phyloP scores from a whole-genome alignment of 2,797 vertebrate species.

The Buphagus erythrorhynchus region DNA sequence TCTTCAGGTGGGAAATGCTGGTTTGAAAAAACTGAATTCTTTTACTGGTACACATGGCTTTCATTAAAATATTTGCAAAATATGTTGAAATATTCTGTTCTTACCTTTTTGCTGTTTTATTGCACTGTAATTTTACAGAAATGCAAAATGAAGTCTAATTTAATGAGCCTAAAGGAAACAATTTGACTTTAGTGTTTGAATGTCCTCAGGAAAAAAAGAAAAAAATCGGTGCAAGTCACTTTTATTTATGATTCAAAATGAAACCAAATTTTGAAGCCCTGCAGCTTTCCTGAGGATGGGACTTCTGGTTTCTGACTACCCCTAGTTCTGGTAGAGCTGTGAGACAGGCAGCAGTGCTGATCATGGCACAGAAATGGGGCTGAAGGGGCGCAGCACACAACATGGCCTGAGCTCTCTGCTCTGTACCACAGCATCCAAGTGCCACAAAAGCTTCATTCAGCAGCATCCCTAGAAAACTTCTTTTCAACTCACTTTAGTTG shows the following conservation, averaged over 20 bases:
- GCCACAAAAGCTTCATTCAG: background rate
- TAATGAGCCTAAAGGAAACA: background rate
- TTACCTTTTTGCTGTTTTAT: background rate
- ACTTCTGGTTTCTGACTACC: background rate
- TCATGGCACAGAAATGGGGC: background rate
- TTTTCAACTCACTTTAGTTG: background rate
- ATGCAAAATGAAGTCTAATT: background rate
- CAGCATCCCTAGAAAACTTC: background rate
- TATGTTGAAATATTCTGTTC: background rate
- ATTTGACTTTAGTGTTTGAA: background rate
- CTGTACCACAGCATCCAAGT: background rate
- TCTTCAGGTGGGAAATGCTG: background rate
- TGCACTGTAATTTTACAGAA: background rate
- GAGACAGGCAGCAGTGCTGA: background rate
- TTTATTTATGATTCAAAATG: background rate
- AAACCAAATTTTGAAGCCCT: background rate
- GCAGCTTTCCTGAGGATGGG: background rate
- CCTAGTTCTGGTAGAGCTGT: background rate
- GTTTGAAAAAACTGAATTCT: background rate
- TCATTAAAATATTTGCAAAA: background rate
- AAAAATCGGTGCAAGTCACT: background rate
- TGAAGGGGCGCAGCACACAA: rapidly evolving
- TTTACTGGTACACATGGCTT: background rate
- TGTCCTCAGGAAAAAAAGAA: background rate
- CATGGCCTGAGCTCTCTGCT: background rate